Evolutionary conservation across 1,140 invertebrate genomes (phyloP).

Genomic region (Lepidostoma basale): DNA sequence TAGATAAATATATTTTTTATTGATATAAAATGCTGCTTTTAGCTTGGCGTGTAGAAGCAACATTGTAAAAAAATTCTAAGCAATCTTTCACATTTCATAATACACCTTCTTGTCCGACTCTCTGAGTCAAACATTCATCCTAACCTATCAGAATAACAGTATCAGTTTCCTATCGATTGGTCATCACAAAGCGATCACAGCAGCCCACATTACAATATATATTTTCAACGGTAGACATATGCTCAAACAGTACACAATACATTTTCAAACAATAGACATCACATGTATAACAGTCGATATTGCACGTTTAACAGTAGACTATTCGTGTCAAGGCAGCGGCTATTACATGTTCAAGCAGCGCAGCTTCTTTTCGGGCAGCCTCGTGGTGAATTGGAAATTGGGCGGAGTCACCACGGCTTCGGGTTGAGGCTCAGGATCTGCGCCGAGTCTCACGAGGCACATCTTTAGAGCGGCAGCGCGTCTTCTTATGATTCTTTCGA

Average conservation of each 20-base stretch:
- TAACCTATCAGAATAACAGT: constrained; percentile 1
- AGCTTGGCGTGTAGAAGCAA: too few relatives aligned
- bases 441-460: constrained; percentile 48
- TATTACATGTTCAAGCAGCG: constrained; percentile 78
- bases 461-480: constrained; percentile 56
- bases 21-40: too few relatives aligned
- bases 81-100: too few relatives aligned
- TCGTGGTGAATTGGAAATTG: constrained; percentile 69
- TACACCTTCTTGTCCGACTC: too few relatives aligned
- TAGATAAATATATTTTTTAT: too few relatives aligned
- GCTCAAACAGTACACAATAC: too few relatives aligned
- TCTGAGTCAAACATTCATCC: too few relatives aligned
- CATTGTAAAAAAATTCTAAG: too few relatives aligned
- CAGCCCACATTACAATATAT: background rate
- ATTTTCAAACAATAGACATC: too few relatives aligned
- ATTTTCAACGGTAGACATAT: too few relatives aligned
- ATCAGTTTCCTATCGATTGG: constrained; percentile 2
- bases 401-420: constrained; percentile 49
- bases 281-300: too few relatives aligned
- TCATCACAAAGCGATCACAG: constrained; percentile 17
- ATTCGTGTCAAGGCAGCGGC: background rate
- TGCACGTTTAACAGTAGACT: too few relatives aligned
- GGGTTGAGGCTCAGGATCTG: constrained; percentile 50
- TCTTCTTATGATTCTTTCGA: constrained; percentile 71
- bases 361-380: constrained; percentile 72